These are phyloP conservation scores for Radopholus similis DNA, from an alignment of 1,140 invertebrate genomes.

Conservation along the genomic window DNA sequence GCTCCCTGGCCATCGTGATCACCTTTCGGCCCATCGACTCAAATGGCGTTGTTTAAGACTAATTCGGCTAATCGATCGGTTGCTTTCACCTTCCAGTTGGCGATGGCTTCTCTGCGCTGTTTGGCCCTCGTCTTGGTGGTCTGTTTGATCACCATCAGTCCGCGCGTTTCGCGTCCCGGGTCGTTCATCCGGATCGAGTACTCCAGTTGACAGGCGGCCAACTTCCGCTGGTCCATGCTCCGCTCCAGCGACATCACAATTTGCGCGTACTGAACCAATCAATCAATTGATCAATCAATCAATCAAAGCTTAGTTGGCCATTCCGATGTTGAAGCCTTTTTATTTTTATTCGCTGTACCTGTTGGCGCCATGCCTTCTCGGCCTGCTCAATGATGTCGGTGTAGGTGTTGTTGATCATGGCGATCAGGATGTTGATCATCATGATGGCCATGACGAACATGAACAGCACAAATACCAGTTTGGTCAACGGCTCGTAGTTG, in stretches of 20 bases:
- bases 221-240: slow-evolving; percentile 80
- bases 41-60: slow-evolving; percentile 8
- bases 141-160: slow-evolving; percentile 94
- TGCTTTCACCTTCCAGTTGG: slow-evolving; percentile 86
- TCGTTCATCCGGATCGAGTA: slow-evolving; percentile 88
- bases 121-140: slow-evolving; percentile 91
- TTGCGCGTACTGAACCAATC: slow-evolving; percentile 79
- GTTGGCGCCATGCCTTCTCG: slow-evolving; percentile 97
- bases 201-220: slow-evolving; percentile 82
- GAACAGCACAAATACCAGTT: slow-evolving; percentile 83
- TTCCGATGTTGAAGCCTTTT: neutral
- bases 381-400: slow-evolving; percentile 83
- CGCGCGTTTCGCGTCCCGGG: slow-evolving; percentile 64
- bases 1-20: slow-evolving; percentile 42
- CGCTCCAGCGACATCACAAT: slow-evolving; percentile 91
- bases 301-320: slow-evolving; percentile 13
- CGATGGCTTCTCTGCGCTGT: slow-evolving; percentile 88
- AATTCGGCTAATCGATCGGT: neutral
- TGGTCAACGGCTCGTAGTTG: slow-evolving; percentile 81
- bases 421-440: slow-evolving; percentile 64
- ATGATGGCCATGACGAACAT: slow-evolving; percentile 95
- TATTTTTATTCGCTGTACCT: slow-evolving; percentile 66
- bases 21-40: slow-evolving; percentile 41
- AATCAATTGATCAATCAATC: neutral
- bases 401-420: slow-evolving; percentile 67